These are phyloP conservation scores for Platyscapa corneri DNA, from an alignment of 1,140 invertebrate genomes.

Conservation along the genomic window DNA sequence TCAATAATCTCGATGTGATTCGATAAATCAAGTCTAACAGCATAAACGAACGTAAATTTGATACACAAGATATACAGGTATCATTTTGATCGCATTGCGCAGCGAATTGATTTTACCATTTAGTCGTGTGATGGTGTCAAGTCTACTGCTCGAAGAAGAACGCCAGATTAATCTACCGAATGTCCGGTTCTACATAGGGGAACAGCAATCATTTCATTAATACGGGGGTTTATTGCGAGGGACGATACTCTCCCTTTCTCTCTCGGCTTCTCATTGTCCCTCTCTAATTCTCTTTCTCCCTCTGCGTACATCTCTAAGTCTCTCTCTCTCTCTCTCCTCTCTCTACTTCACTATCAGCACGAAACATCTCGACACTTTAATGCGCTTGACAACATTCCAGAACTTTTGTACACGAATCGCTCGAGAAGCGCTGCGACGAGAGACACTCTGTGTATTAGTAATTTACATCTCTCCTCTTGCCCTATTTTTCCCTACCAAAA, in stretches of 20 bases:
- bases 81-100: constrained; percentile 1
- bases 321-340: not conserved
- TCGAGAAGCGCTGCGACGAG: not conserved
- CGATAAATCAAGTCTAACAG: not conserved
- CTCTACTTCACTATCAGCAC: not conserved
- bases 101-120: constrained; percentile 41
- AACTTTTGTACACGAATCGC: constrained; percentile 25
- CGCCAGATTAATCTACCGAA: constrained; percentile 67
- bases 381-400: constrained; percentile 31
- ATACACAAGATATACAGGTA: constrained; percentile 40
- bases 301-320: not conserved
- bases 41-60: constrained; percentile 7
- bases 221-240: constrained; percentile 53
- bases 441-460: not conserved
- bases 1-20: not conserved
- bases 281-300: not conserved
- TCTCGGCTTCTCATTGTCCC: not conserved
- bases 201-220: constrained; percentile 68
- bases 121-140: constrained; percentile 51
- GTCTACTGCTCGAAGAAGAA: constrained; percentile 55
- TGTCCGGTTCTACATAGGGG: constrained; percentile 65
- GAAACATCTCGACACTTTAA: constrained; percentile 3
- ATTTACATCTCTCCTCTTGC: not conserved
- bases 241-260: constrained; percentile 33
- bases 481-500: not conserved